A percentile compares a stretch with the other conserved stretches of the same genome.
Conservation (phyloP, 2,113 vertebrate genomes). For the Oreotragus oreotragus region DNA sequence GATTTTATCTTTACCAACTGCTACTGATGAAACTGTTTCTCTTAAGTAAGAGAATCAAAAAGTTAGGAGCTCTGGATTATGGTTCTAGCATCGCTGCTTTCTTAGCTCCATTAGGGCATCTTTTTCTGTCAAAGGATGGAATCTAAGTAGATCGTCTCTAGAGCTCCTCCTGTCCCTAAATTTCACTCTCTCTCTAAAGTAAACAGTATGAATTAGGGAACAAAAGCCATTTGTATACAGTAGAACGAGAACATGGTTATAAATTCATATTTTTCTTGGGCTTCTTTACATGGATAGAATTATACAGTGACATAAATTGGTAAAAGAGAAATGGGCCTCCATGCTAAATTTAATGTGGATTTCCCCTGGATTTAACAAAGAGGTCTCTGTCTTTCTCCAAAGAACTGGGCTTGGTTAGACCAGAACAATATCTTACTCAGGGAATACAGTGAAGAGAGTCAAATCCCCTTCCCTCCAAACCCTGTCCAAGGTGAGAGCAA, state of each 20-base stretch:
- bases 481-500: background rate
- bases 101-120: background rate
- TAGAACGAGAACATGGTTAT: background rate
- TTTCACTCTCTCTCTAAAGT: background rate
- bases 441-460: background rate
- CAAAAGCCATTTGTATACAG: background rate
- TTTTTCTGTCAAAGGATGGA: background rate
- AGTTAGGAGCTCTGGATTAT: background rate
- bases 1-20: background rate
- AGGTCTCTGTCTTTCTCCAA: background rate
- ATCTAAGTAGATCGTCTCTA: background rate
- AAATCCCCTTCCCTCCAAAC: background rate
- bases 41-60: background rate
- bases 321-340: background rate
- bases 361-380: background rate
- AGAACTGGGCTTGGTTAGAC: background rate
- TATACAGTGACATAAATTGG: background rate
- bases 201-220: background rate
- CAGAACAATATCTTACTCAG: background rate
- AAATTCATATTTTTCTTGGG: background rate
- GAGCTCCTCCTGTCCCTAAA: background rate
- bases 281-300: background rate
- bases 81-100: background rate
- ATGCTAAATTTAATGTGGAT: background rate
- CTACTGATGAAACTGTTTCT: constrained; percentile 10